phyloP scores from a whole-genome alignment of 2,888 invertebrate genomes.

The Trisateles emortualis region DNA sequence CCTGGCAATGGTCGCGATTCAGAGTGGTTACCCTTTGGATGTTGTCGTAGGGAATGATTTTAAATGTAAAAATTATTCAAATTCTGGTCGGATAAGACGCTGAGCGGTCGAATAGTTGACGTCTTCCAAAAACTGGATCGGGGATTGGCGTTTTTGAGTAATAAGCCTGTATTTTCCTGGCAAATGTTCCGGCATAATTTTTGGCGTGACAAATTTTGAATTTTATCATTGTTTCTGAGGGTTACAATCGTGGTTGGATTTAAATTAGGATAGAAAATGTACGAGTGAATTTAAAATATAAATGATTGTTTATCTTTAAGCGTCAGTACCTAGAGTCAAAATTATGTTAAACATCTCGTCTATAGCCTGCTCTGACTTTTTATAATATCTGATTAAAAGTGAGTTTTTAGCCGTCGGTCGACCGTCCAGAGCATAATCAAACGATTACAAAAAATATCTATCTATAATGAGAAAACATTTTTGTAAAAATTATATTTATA shows the following conservation, averaged over 20 bases:
- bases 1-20: constrained; percentile 83
- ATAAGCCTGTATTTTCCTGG: constrained; percentile 53
- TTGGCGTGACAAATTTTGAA: constrained; percentile 48
- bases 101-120: constrained; percentile 77
- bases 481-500: too few relatives aligned
- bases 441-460: too few relatives aligned
- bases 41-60: constrained; percentile 86
- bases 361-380: too few relatives aligned
- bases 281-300: constrained; percentile 2
- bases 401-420: too few relatives aligned
- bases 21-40: constrained; percentile 86
- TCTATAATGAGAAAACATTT: too few relatives aligned
- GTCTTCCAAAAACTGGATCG: constrained; percentile 68
- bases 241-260: constrained; percentile 11
- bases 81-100: constrained; percentile 76
- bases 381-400: too few relatives aligned
- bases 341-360: too few relatives aligned
- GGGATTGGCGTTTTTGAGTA: constrained; percentile 72
- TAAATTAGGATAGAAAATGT: constrained; percentile 11
- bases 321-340: background rate
- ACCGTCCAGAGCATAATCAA: too few relatives aligned
- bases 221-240: constrained; percentile 34
- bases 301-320: background rate
- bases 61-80: constrained; percentile 88
- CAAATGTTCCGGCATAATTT: constrained; percentile 46